Evolutionary conservation across 1,140 invertebrate genomes (phyloP), one percentile per base, ranked within the genome.

Genomic region (Myzus persicae): DNA sequence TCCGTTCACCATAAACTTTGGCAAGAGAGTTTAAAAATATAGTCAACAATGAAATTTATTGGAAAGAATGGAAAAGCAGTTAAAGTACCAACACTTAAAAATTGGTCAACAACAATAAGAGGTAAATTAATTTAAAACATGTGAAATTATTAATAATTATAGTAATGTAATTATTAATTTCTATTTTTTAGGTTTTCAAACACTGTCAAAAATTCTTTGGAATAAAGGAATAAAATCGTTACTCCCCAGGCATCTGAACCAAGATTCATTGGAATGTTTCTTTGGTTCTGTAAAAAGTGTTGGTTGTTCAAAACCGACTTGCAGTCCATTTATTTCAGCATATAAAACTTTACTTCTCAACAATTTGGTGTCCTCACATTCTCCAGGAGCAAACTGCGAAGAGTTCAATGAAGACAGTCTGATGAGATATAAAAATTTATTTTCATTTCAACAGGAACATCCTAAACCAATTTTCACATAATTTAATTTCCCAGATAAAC

Each of bases 21-120:
- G 81, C n/a, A 82, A 38, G 81, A 82, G 1, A 85, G 82, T 26
- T 42, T 84, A 22, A 84, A 84, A 85, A 24, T 42, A 38, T 85
- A 26, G 24, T 54, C 51, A 26, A 26, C 51, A 26, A 54, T 54
- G 51, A 7, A 54, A 26, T 54, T 54, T 54, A 8, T 54, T 54
- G 51, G 51, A 7, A 26, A 54, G 24, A 26, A 54, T 54, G 51
- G 51, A 54, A 54, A 54, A 26, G 24, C 24, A 54, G 24, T 54
- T 54, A 54, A 54, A 26, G 51, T 54, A 54, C 51, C 22, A 85
- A 40, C 6, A 85, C 24, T 85, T 24, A 85, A 42, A 22, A 85
- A 85, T 85, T 85, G 82, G 82, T 40, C 36, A 40, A 85, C 38
- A 36, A 85, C 82, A 24, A 85, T 85, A 85, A 85, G 36, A 85